phyloP scores from a whole-genome alignment of 2,888 invertebrate species.

The Lochmaea crataegi region DNA sequence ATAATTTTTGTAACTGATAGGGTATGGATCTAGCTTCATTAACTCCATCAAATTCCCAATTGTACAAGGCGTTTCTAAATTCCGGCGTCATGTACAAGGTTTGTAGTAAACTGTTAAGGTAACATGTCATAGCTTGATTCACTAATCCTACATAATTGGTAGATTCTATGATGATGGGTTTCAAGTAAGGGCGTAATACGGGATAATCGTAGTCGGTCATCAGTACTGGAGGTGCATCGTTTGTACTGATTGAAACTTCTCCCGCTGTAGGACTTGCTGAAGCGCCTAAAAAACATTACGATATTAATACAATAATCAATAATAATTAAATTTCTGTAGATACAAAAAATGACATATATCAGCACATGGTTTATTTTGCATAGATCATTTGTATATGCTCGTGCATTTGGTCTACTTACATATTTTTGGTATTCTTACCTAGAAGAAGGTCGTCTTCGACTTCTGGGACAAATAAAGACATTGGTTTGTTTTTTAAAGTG shows the following conservation, averaged over 20 bases:
- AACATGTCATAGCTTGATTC: conserved; percentile 94
- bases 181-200: conserved; percentile 31
- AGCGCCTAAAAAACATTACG: conserved; percentile 55
- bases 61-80: conserved; percentile 88
- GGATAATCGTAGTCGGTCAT: conserved; percentile 14
- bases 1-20: conserved; percentile 86
- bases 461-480: conserved; percentile 51
- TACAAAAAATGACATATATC: no score
- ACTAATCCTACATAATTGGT: conserved; percentile 80
- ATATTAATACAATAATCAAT: no score
- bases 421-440: conserved; percentile 14
- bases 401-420: no score
- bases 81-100: conserved; percentile 93
- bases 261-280: conserved; percentile 65
- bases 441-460: conserved; percentile 64
- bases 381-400: no score
- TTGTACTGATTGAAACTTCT: conserved; percentile 41
- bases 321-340: neutral
- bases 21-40: conserved; percentile 82
- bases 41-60: conserved; percentile 82
- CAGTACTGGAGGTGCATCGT: conserved; percentile 5
- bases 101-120: conserved; percentile 88
- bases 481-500: conserved; percentile 49
- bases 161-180: conserved; percentile 47
- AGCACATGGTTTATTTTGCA: neutral